Conservation (phyloP, 2,797 vertebrate species). For the Sebastes elongatus region DNA sequence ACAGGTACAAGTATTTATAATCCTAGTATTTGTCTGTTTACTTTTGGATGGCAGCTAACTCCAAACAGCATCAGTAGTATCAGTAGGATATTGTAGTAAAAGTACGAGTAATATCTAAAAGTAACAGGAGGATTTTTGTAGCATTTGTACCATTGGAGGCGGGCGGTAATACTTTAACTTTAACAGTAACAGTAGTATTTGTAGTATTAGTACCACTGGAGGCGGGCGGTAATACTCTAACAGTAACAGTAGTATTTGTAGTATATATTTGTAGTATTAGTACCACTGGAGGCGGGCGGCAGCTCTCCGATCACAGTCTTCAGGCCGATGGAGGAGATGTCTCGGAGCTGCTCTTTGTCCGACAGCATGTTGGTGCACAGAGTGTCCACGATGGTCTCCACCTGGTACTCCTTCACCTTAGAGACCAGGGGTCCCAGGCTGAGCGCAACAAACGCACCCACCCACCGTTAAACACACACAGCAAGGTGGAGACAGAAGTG, state of each 20-base stretch:
- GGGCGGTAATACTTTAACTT: neutral
- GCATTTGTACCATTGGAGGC: neutral
- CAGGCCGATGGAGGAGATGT: constrained; percentile 98
- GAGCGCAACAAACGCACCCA: constrained; percentile 41
- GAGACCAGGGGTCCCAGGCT: constrained; percentile 98
- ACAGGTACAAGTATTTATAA: neutral
- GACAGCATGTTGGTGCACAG: constrained; percentile 99
- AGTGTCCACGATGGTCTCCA: constrained; percentile 99
- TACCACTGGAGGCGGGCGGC: constrained; percentile 97
- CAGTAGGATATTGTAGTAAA: neutral
- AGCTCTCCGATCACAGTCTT: constrained; percentile 99
- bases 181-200: neutral
- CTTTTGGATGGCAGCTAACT: neutral
- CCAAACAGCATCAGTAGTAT: neutral
- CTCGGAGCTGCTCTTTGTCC: constrained; percentile 97
- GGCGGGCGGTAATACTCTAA: constrained; percentile 84
- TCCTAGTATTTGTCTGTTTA: neutral
- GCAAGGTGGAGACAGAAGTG: neutral
- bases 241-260: neutral
- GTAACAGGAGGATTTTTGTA: neutral
- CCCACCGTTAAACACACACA: neutral
- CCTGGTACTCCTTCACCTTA: constrained; percentile 99
- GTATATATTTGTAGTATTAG: constrained; percentile 17
- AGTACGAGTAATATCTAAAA: neutral
- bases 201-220: constrained; percentile 90